Evolutionary conservation across 2,888 invertebrate species (phyloP).

Genomic region (Tinea semifulvella): DNA sequence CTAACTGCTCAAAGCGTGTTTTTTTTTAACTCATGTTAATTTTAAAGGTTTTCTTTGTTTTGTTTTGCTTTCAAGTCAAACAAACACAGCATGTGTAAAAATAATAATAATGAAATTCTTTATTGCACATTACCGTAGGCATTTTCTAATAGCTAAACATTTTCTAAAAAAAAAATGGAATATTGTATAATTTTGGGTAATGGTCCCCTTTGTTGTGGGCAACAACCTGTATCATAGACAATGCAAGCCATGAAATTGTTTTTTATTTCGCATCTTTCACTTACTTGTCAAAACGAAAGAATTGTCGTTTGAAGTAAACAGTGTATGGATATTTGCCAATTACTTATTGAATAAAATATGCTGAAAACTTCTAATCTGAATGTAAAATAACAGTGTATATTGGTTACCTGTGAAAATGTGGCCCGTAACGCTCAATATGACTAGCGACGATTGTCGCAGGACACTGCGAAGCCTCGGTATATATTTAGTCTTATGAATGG

Average conservation of each 20-base stretch:
- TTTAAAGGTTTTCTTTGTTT: too few relatives aligned
- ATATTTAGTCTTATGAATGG: constrained; percentile 58
- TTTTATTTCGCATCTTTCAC: constrained; percentile 30
- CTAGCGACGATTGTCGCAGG: constrained; percentile 88
- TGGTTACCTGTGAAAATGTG: constrained; percentile 50
- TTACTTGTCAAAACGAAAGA: constrained; percentile 62
- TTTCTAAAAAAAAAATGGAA: too few relatives aligned
- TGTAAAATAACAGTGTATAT: constrained; percentile 37
- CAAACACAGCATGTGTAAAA: too few relatives aligned
- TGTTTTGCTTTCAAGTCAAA: background rate
- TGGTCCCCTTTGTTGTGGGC: too few relatives aligned
- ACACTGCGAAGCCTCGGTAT: constrained; percentile 87
- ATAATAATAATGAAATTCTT: too few relatives aligned
- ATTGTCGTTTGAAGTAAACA: constrained; percentile 69
- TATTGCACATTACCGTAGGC: too few relatives aligned
- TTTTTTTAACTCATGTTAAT: too few relatives aligned
- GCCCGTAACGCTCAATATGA: constrained; percentile 83
- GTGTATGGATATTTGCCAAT: constrained; percentile 67
- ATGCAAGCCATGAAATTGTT: constrained; percentile 33
- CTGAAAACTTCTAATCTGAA: constrained; percentile 45
- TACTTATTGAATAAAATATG: constrained; percentile 57
- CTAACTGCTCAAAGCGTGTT: too few relatives aligned
- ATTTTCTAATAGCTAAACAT: too few relatives aligned
- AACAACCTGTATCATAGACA: constrained; percentile 54
- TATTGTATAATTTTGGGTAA: too few relatives aligned